Percentiles rank a stretch among this genome's conserved stretches.
These are phyloP conservation scores for Nasalis larvatus DNA, from an alignment of 2,113 vertebrate genomes.

Conservation along the genomic window DNA sequence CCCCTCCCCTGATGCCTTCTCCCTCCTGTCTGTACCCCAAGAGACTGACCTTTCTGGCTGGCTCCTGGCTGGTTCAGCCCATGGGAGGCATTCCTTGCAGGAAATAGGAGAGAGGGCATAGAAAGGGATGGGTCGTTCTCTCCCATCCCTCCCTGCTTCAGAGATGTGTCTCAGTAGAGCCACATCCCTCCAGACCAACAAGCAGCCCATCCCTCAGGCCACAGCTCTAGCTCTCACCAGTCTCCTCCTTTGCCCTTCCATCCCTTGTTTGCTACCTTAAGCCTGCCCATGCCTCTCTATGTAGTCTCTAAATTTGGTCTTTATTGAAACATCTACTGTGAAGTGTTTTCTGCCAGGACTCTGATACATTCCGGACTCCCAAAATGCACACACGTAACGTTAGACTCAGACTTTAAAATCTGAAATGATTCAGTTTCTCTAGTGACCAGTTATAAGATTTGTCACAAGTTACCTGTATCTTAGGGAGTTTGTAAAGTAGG, in stretches of 20 bases:
- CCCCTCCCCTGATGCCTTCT: neutral
- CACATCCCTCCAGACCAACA: neutral
- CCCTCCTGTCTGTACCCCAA: neutral
- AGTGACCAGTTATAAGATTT: neutral
- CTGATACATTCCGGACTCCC: neutral
- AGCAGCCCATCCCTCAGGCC: neutral
- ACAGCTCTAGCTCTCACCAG: neutral
- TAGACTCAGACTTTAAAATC: conserved; percentile 13
- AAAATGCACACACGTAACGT: neutral
- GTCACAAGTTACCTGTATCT: neutral
- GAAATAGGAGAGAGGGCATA: neutral
- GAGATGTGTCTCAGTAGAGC: neutral
- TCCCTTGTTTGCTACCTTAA: neutral
- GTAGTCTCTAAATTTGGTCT: neutral
- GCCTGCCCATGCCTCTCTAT: neutral
- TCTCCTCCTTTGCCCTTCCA: neutral
- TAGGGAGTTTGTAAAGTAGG: neutral
- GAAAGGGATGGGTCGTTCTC: neutral
- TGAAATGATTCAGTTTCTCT: neutral
- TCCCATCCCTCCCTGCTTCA: neutral
- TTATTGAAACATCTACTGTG: conserved; percentile 29
- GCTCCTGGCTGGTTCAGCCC: neutral
- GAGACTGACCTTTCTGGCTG: neutral
- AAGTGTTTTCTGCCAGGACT: neutral
- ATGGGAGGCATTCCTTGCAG: neutral